Conservation (phyloP, 2,113 vertebrate species). For the Phyllopteryx taeniolatus region DNA sequence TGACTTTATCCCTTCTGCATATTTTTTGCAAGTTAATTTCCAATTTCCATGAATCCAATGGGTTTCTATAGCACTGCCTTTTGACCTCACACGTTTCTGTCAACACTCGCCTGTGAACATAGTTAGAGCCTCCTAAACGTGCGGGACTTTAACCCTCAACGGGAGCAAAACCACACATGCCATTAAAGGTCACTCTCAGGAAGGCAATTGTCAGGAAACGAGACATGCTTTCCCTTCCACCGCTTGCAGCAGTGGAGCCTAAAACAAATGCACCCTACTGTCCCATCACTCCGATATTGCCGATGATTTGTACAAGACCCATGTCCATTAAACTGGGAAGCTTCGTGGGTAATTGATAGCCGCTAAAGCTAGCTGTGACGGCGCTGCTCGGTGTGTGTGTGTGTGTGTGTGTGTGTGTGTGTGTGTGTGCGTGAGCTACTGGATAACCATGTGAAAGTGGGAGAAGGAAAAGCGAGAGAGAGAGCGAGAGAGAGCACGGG, state of each 20-base stretch:
- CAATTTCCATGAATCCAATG: neutral
- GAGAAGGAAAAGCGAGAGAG: slow-evolving; percentile 8
- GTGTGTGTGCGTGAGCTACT: slow-evolving; percentile 10
- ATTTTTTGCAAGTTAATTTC: neutral
- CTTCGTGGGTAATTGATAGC: slow-evolving; percentile 51
- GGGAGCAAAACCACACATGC: slow-evolving; percentile 46
- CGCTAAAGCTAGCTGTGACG: slow-evolving; percentile 45
- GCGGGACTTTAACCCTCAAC: slow-evolving; percentile 40
- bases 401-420: slow-evolving; percentile 18
- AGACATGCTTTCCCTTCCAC: slow-evolving; percentile 44
- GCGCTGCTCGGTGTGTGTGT: slow-evolving; percentile 40
- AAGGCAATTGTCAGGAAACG: slow-evolving; percentile 38
- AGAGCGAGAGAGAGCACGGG: slow-evolving; percentile 37
- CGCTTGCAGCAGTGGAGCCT: slow-evolving; percentile 16
- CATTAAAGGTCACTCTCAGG: slow-evolving; percentile 63
- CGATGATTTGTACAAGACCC: slow-evolving; percentile 44
- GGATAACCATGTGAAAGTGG: slow-evolving; percentile 44
- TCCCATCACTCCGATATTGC: slow-evolving; percentile 30
- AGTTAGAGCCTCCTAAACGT: slow-evolving; percentile 43
- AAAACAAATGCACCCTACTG: slow-evolving; percentile 33
- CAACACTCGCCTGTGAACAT: neutral
- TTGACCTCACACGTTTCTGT: neutral
- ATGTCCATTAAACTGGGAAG: slow-evolving; percentile 50
- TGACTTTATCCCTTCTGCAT: neutral
- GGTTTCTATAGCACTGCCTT: neutral